Evolutionary conservation across 2,113 vertebrate genomes (phyloP), one percentile per base, ranked within the genome.

Genomic region (Antigone vipio): DNA sequence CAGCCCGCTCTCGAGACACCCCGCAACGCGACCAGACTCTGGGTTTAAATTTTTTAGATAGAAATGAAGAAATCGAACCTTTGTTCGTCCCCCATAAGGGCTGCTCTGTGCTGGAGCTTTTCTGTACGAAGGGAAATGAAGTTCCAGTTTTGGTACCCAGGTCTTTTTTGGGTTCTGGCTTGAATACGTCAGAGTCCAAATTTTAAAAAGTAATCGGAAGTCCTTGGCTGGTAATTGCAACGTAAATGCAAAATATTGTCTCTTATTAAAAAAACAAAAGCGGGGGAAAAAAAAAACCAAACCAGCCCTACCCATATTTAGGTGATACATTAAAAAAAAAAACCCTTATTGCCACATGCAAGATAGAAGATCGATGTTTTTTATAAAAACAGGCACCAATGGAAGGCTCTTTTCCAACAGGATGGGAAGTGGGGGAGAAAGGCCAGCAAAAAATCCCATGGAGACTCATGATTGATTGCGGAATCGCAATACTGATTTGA

Each of bases 401-500:
- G 6, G 52, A 90, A 91, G 7, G 45, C 44, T 82, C 24, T 50
- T 55, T 77, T 67, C 68, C 71, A 83, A 77, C 12, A 58, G 32
- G 50, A 49, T 7, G 23, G 23, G 63, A 60, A 40, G 21, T 12
- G 11, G 80, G 66, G 27, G 89, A 82, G 63, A 49, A 84, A 76
- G 64, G 38, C 32, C 64, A 26, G 59, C 56, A 77, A 84, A 82
- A 93, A 83, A 80, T 40, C 92, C 92, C 66, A 23, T 3, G 72
- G 83, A 94, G 92, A 56, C 59, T 86, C 30, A 42, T 91, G 84
- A 95, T 88, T 91, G 73, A 96, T 95, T 93, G 89, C 45, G 80
- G 69, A 95, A 89, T 58, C 53, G 56, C 35, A 6, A 82, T 40
- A 58, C 29, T 83, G 88, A 86, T 97, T 96, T 95, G 87, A 77